phyloP scores from a whole-genome alignment of 2,797 vertebrate species.

The Protosalanx chinensis region DNA sequence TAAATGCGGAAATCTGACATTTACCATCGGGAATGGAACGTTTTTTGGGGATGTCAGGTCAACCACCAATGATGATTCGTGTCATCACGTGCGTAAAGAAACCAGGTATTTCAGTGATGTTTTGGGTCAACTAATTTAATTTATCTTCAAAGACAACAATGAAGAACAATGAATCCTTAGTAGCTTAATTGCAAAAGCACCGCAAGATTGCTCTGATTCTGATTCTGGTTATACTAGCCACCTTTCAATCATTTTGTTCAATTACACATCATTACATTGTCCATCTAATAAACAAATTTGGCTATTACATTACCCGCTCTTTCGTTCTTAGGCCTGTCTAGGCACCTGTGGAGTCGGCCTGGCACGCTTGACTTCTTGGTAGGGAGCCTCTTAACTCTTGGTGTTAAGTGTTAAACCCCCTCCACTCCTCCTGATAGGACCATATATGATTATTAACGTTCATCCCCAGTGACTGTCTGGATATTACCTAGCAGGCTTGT shows the following conservation, averaged over 20 bases:
- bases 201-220: too few species aligned
- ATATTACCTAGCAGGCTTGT: constrained; percentile 42
- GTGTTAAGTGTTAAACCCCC: constrained; percentile 2
- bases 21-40: neutral
- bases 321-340: too few species aligned
- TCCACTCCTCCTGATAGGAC: constrained; percentile 13
- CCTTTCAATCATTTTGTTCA: neutral
- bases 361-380: constrained; percentile 56
- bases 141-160: constrained; percentile 2
- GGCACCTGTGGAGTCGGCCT: constrained; percentile 45
- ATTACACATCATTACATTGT: too few species aligned
- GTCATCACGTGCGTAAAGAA: neutral
- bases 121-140: neutral
- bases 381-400: constrained; percentile 39
- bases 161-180: too few species aligned
- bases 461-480: constrained; percentile 30
- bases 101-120: neutral
- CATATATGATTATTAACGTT: constrained; percentile 40
- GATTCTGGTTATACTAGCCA: neutral
- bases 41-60: too few species aligned
- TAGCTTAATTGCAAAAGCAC: too few species aligned
- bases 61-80: too few species aligned
- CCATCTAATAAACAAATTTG: too few species aligned
- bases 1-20: neutral
- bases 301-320: too few species aligned